A percentile compares a stretch with the other conserved stretches of the same genome.
These are phyloP conservation scores for Paguma larvata DNA, from an alignment of 2,797 vertebrate genomes.

Conservation along the genomic window DNA sequence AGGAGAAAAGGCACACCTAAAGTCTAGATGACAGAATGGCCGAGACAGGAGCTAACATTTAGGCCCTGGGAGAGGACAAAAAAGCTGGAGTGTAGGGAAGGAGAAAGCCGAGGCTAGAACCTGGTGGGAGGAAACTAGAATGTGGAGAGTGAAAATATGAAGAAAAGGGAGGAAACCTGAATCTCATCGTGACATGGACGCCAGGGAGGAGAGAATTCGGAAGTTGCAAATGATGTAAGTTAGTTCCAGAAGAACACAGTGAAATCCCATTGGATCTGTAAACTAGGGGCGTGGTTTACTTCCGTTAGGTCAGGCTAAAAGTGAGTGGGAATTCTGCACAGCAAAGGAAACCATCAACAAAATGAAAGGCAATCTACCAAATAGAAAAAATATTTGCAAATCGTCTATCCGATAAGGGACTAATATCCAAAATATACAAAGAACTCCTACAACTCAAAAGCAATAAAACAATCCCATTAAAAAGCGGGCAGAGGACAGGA, in stretches of 20 bases:
- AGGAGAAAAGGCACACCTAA: neutral
- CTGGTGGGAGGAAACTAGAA: neutral
- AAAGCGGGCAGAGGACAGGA: neutral
- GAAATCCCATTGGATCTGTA: neutral
- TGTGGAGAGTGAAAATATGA: neutral
- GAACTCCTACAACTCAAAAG: neutral
- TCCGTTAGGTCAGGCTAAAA: neutral
- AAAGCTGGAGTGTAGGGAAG: neutral
- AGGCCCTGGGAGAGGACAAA: neutral
- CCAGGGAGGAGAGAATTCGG: rapidly evolving
- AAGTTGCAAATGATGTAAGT: neutral
- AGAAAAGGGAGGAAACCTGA: neutral
- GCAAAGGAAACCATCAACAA: neutral
- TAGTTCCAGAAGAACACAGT: neutral
- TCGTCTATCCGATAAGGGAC: neutral
- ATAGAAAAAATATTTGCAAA: neutral
- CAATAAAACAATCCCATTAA: neutral
- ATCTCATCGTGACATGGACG: rapidly evolving
- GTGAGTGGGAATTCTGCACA: neutral
- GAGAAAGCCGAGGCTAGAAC: neutral
- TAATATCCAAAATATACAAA: neutral
- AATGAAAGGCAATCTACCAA: neutral
- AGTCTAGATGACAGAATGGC: neutral
- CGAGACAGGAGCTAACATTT: neutral
- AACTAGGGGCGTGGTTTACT: neutral